Conservation (phyloP, 2,888 invertebrate genomes). For the Noctuana brunneofusca region DNA sequence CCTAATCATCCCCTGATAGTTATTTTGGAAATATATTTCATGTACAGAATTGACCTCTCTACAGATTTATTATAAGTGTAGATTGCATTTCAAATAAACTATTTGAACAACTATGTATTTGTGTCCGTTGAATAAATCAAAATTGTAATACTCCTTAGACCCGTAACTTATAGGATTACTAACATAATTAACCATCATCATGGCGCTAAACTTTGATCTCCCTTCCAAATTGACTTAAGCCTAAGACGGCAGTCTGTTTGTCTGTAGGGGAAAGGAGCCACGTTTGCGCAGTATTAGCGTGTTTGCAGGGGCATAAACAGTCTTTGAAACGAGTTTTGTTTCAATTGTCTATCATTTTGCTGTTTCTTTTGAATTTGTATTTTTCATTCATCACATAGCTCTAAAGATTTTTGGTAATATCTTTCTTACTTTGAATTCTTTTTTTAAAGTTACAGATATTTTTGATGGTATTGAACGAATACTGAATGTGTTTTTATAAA, state of each 20-base stretch:
- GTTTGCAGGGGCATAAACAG: conserved; percentile 26
- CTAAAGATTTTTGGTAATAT: too few relatives aligned
- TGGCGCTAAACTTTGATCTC: conserved; percentile 26
- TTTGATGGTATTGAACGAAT: too few relatives aligned
- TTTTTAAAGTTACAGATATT: too few relatives aligned
- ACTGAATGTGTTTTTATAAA: too few relatives aligned
- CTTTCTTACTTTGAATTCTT: too few relatives aligned
- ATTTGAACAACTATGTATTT: background rate
- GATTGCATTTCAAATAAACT: too few relatives aligned
- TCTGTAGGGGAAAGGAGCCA: conserved; percentile 29
- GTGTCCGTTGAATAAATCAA: conserved; percentile 12
- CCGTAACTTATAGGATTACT: conserved; percentile 29
- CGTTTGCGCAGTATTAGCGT: conserved; percentile 33
- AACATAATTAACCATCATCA: conserved; percentile 31
- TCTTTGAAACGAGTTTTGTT: conserved; percentile 25
- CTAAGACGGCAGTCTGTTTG: conserved; percentile 34
- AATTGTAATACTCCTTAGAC: conserved; percentile 22
- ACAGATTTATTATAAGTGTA: too few relatives aligned
- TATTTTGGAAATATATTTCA: too few relatives aligned
- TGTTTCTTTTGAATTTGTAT: background rate
- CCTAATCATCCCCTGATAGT: too few relatives aligned
- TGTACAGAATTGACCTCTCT: too few relatives aligned
- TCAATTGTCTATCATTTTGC: conserved; percentile 23
- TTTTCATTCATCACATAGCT: background rate
- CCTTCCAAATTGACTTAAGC: conserved; percentile 32